Evolutionary conservation across 2,797 vertebrate species (phyloP).

Genomic region (Carduelis carduelis): DNA sequence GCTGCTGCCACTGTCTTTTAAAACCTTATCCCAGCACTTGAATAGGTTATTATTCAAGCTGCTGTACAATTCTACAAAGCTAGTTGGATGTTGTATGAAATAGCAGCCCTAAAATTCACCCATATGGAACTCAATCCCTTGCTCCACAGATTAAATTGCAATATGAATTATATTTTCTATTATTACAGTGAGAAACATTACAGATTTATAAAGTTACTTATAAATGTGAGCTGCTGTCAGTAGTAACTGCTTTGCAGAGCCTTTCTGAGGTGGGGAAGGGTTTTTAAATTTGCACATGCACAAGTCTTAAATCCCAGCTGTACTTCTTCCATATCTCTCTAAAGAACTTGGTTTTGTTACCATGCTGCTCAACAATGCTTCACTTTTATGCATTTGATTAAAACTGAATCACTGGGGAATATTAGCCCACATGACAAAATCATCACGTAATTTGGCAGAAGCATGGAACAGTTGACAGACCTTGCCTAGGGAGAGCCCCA

Average conservation of each 20-base stretch:
- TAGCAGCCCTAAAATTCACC: not conserved
- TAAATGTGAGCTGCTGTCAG: not conserved
- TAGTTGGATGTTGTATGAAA: not conserved
- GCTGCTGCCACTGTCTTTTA: not conserved
- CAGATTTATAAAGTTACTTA: not conserved
- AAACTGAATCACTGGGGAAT: constrained; percentile 16
- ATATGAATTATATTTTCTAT: not conserved
- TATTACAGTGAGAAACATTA: accelerated
- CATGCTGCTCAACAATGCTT: not conserved
- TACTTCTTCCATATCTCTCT: not conserved
- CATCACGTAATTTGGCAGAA: constrained; percentile 62
- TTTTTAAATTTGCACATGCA: not conserved
- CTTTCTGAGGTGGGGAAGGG: not conserved
- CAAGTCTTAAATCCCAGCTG: not conserved
- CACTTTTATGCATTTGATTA: constrained; percentile 45
- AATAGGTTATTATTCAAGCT: not conserved
- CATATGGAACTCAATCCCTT: not conserved
- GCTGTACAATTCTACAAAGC: not conserved
- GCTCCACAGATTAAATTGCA: not conserved
- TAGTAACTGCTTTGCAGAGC: not conserved
- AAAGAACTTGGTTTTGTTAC: not conserved
- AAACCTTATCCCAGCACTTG: not conserved
- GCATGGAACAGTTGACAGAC: constrained; percentile 52
- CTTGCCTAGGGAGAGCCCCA: constrained; percentile 46
- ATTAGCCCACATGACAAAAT: constrained; percentile 59